Evolutionary conservation across 2,888 invertebrate genomes (phyloP), one percentile per base, ranked within the genome.

Genomic region (Auanema sp.): DNA sequence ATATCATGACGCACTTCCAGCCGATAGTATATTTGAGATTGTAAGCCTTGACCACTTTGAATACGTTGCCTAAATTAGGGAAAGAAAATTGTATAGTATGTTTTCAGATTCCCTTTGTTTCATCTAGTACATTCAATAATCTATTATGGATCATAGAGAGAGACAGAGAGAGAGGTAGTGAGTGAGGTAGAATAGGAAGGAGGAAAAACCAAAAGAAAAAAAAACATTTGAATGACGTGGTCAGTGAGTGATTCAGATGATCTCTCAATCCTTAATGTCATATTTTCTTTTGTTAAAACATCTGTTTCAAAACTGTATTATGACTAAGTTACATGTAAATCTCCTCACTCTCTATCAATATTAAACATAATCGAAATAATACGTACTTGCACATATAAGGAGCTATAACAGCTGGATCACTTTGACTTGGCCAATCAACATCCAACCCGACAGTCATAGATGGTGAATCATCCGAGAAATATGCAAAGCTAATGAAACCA

Each of bases 371-470:
- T n/a, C n/a, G 33, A 33, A 33, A 33, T 33, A 5, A 8, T 33
- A 33, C 33, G 50, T 43, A 53, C 65, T 63, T 66, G 68, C 71
- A 71, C 54, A 71, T 57, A 50, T 68, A 71, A 3, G 71, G 71
- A 16, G 66, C 71, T 42, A 71, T 71, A 23, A 71, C 41, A 1
- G 71, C 71, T 2, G 71, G 71, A 51, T 71, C 71, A 1, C 57
- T 55, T 14, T 71, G 60, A n/a, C 58, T 71, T 2, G 71, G 71
- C 71, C 71, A 71, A 44, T 68, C 60, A 14, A 49, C 60, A 16
- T 65, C 65, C 16, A 60, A 44, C 1, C 65, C 65, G 23, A 65
- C 54, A 25, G 60, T 63, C n/a, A 60, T 44, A 33, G 66, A 52
- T 12, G 55, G 58, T 14, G 55, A 54, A 55, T 69, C 64, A 51